A percentile compares a stretch with the other conserved stretches of the same genome.
phyloP scores from a whole-genome alignment of 2,113 vertebrate genomes.

The Rhinopithecus roxellana region DNA sequence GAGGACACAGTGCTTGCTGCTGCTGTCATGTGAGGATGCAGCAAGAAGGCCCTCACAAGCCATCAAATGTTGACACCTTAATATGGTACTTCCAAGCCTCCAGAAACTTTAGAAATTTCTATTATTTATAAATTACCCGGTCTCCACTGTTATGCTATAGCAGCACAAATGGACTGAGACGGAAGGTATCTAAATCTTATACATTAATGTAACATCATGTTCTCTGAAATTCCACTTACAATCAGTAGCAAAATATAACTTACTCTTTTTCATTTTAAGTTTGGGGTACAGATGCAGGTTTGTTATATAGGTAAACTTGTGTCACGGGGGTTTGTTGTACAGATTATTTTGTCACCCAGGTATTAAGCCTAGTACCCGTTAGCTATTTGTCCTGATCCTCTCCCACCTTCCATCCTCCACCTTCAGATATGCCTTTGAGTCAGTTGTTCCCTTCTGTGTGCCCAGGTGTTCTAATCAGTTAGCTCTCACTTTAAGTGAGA shows the following conservation, averaged over 20 bases:
- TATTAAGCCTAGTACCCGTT: no score
- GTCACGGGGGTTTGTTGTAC: no score
- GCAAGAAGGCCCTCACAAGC: background rate
- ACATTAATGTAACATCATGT: background rate
- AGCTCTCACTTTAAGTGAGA: no score
- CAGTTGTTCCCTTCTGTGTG: no score
- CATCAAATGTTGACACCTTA: background rate
- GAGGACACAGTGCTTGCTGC: background rate
- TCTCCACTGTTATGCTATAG: background rate
- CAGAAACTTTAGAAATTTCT: background rate
- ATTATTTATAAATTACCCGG: background rate
- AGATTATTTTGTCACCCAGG: no score
- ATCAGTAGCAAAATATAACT: background rate
- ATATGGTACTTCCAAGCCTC: background rate
- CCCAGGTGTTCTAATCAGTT: no score
- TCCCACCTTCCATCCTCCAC: no score
- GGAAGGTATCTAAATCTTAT: background rate
- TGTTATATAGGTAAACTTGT: no score
- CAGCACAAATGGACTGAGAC: background rate
- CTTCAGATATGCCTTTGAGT: no score
- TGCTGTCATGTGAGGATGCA: background rate
- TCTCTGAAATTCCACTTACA: background rate
- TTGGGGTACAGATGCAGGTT: no score
- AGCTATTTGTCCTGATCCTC: no score
- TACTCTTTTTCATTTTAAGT: no score